phyloP scores from a whole-genome alignment of 2,797 vertebrate species.

The Danio choprae region DNA sequence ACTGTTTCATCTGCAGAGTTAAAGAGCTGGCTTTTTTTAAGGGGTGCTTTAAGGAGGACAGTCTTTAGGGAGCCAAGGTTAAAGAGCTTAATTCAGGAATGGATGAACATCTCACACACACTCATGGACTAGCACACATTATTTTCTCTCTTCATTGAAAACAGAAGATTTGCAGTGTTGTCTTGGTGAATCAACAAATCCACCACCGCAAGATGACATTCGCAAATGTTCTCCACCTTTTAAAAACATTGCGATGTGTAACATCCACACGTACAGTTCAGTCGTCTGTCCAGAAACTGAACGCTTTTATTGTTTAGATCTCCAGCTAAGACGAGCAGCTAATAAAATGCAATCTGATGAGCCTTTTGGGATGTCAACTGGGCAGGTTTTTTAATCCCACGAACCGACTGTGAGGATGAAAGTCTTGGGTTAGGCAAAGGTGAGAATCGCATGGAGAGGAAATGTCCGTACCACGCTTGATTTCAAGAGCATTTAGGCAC shows the following conservation, averaged over 20 bases:
- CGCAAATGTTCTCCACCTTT: conserved; percentile 47
- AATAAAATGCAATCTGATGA: conserved; percentile 54
- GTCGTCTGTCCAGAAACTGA: conserved; percentile 15
- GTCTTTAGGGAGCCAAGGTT: conserved; percentile 55
- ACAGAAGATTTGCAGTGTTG: conserved; percentile 45
- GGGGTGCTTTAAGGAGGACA: conserved; percentile 58
- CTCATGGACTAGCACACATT: conserved; percentile 51
- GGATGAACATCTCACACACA: conserved; percentile 58
- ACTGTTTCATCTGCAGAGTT: conserved; percentile 71
- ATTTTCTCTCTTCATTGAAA: conserved; percentile 45
- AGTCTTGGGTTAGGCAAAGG: conserved; percentile 44
- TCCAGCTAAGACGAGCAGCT: conserved; percentile 46
- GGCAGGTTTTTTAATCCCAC: conserved; percentile 41
- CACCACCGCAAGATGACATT: conserved; percentile 38
- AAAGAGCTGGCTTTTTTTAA: conserved; percentile 62
- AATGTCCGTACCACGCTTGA: conserved; percentile 62
- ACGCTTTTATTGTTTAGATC: conserved; percentile 28
- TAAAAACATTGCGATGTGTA: conserved; percentile 28
- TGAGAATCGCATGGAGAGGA: conserved; percentile 61
- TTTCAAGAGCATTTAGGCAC: conserved; percentile 76
- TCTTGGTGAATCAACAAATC: conserved; percentile 57
- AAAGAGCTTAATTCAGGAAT: conserved; percentile 57
- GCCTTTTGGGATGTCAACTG: conserved; percentile 42
- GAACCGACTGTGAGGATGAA: conserved; percentile 54
- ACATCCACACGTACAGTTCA: conserved; percentile 30